Base-by-base conservation (phyloP, 1,140 invertebrate genomes). In the Pachypeltis micranthus region DNA sequence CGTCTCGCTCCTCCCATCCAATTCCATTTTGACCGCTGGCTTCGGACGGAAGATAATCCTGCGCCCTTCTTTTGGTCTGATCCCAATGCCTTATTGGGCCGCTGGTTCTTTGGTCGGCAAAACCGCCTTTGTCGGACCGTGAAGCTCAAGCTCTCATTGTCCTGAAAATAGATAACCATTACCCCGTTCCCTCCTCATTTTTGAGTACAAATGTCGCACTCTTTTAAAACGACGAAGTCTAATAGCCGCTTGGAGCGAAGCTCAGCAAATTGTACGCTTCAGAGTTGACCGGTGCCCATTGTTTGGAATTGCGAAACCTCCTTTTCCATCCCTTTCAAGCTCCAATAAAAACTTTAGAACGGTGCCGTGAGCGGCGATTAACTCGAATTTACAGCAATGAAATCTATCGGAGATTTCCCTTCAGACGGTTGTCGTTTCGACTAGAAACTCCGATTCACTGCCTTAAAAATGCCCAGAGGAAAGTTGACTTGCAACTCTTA, bases 341-440 rank as follows among this genome's bases (percentile, higher is more conserved):
- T 16, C 19, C 25, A 58, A 29, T 58, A 58, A 58, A 25, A 58
- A 23, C 56, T 51, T 51, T 51, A 51, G 39, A 44, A 44, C 39
- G 39, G n/a, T n/a, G 39, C 39, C 39, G 10, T 12, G 39, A 44
- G n/a, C 39, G 39, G 39, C 39, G n/a, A 44, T 44, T n/a, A 12
- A 44, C 39, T 44, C 39, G 39, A 44, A n/a, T 12, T n/a, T n/a
- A n/a, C n/a, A n/a, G n/a, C n/a, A n/a, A n/a, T n/a, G n/a, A n/a
- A n/a, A n/a, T n/a, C n/a, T n/a, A n/a, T n/a, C n/a, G n/a, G n/a
- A n/a, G n/a, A n/a, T n/a, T n/a, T n/a, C n/a, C n/a, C n/a, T n/a
- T n/a, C n/a, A n/a, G n/a, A n/a, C n/a, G n/a, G n/a, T n/a, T n/a
- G n/a, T n/a, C n/a, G n/a, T n/a, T n/a, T n/a, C n/a, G n/a, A n/a